Conservation (phyloP, 2,113 vertebrate species). For the Hypanus sabinus region DNA sequence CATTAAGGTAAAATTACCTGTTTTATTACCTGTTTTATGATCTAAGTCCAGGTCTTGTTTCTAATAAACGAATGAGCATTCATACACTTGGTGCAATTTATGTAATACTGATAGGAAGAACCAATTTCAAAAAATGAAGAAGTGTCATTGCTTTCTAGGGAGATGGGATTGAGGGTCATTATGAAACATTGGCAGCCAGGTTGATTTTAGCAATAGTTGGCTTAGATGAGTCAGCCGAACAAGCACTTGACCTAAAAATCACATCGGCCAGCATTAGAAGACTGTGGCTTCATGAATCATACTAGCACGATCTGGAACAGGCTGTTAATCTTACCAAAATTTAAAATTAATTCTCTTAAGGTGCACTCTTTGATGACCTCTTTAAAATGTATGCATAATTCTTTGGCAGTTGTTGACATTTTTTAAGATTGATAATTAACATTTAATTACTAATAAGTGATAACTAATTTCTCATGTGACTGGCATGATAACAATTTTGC, state of each 20-base stretch:
- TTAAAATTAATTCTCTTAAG: background rate
- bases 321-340: background rate
- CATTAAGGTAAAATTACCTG: no score
- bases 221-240: background rate
- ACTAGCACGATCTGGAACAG: background rate
- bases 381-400: background rate
- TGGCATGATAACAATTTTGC: background rate
- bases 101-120: no score
- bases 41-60: no score
- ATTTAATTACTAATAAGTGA: background rate
- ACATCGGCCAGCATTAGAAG: background rate
- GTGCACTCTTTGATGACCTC: background rate
- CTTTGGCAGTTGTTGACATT: background rate
- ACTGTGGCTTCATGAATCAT: background rate
- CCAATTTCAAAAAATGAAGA: no score
- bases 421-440: background rate
- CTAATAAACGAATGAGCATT: no score
- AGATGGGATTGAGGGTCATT: background rate
- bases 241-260: background rate
- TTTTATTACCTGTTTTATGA: no score
- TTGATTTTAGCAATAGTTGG: background rate
- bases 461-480: background rate
- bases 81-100: no score
- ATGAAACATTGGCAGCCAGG: background rate
- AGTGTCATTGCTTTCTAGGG: background rate